phyloP scores from a whole-genome alignment of 2,113 vertebrate species.

The Ellobius talpinus region DNA sequence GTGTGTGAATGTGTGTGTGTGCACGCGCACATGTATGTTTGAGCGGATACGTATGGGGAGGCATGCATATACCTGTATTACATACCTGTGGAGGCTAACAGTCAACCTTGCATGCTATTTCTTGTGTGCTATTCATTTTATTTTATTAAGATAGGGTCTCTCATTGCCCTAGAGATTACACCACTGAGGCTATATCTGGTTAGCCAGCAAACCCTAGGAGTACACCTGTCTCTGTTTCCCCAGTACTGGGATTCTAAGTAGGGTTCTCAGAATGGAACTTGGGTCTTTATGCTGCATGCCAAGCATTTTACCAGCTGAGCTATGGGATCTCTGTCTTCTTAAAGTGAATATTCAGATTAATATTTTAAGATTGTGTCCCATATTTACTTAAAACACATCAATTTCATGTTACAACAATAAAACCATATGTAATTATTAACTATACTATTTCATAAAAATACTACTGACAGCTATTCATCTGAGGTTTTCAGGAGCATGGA shows the following conservation, averaged over 20 bases:
- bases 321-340: not conserved
- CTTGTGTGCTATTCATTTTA: not conserved
- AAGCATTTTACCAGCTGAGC: not conserved
- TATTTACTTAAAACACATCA: conserved; percentile 42
- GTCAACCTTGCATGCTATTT: not conserved
- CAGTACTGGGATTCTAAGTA: not conserved
- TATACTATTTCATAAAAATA: conserved; percentile 58
- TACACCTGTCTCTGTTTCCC: not conserved
- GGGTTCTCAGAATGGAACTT: not conserved
- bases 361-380: conserved; percentile 53
- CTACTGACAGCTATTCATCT: conserved; percentile 58
- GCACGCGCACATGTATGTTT: fast-evolving
- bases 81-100: not conserved
- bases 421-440: conserved; percentile 47
- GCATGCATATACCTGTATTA: not conserved
- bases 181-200: not conserved
- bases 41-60: too few relatives aligned
- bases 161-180: not conserved
- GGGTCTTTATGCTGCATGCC: not conserved
- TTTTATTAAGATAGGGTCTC: too few relatives aligned
- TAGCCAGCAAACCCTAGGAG: not conserved
- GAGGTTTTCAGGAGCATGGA: conserved; percentile 16
- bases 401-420: conserved; percentile 57
- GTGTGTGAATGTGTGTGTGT: not conserved
- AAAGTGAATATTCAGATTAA: conserved; percentile 55